Evolutionary conservation across 2,888 invertebrate genomes (phyloP).

Genomic region (Melanotus villosus): DNA sequence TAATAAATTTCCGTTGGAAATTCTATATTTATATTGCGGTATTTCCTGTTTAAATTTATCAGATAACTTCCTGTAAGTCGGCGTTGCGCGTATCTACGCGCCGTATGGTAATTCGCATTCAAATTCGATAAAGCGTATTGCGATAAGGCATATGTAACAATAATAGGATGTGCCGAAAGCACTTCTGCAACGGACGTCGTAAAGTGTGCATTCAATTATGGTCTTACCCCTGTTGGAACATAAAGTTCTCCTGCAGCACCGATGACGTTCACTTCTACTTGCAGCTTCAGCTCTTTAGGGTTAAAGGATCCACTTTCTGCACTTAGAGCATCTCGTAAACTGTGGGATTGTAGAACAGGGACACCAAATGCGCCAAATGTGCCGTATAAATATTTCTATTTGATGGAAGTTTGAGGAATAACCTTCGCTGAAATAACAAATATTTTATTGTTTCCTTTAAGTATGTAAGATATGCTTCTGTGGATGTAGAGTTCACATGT

Average conservation of each 20-base stretch:
- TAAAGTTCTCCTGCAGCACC: conserved; percentile 9
- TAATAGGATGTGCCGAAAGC: conserved; percentile 23
- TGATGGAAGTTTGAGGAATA: neutral
- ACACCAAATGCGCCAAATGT: neutral
- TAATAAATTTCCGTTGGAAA: no score
- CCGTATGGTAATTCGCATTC: conserved; percentile 17
- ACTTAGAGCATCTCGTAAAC: conserved; percentile 14
- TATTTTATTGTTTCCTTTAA: no score
- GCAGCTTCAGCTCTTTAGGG: conserved; percentile 9
- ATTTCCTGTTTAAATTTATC: neutral
- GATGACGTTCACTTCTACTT: neutral
- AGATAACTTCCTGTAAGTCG: neutral
- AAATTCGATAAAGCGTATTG: conserved; percentile 11
- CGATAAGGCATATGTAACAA: conserved; percentile 4
- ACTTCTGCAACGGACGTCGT: neutral
- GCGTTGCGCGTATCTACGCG: neutral
- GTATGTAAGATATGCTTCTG: no score
- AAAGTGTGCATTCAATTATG: conserved; percentile 7
- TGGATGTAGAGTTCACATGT: no score
- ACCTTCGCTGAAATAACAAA: neutral
- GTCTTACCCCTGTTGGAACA: conserved; percentile 6
- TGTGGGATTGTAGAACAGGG: neutral
- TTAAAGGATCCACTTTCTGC: conserved; percentile 5
- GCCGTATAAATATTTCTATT: neutral
- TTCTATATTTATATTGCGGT: neutral